Evolutionary conservation across 1,140 invertebrate genomes (phyloP), one percentile per base, ranked within the genome.

Genomic region (Macrotrachela quadricornifera): DNA sequence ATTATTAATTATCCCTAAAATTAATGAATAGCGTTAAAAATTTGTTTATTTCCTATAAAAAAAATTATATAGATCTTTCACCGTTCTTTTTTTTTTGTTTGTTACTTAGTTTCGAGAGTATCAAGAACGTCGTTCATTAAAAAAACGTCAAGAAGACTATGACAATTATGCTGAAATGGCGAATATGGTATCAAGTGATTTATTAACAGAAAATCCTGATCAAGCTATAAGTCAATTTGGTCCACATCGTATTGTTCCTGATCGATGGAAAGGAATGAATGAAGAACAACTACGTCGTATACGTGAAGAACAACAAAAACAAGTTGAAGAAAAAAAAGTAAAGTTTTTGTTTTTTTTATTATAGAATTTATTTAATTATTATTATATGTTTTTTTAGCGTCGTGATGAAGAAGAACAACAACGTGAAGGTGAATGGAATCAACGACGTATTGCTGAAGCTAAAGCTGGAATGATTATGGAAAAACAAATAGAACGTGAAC

Each of bases 101-200:
- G n/a, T n/a, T n/a, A n/a, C n/a, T 30, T 30, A 30, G 21, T 30
- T 30, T 30, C 21, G 21, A 30, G 21, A 30, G 8, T 80, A 83
- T 62, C 75, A 76, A 58, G 75, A 74, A 49, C 65, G 75, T 42
- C 71, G 74, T 45, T 66, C 70, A 13, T 68, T 77, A 48, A 68
- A 76, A 53, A 66, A 67, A 58, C 71, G 76, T 54, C 66, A 71
- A 46, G 75, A 80, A 59, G 77, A 80, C 9, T 74, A 78, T 52
- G 81, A 85, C 60, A 83, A 86, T 61, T 78, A 76, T 54, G 81
- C 82, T 45, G 84, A 88, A 69, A 83, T 86, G 56, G 80, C 82
- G 62, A 88, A 88, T 64, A 77, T 79, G 59, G 72, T 85, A 45
- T 82, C 80, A 14, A 82, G 83, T 15, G 84, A 87, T 63, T 78